phyloP scores from a whole-genome alignment of 2,797 vertebrate species.

The Halcyon chelicuti region DNA sequence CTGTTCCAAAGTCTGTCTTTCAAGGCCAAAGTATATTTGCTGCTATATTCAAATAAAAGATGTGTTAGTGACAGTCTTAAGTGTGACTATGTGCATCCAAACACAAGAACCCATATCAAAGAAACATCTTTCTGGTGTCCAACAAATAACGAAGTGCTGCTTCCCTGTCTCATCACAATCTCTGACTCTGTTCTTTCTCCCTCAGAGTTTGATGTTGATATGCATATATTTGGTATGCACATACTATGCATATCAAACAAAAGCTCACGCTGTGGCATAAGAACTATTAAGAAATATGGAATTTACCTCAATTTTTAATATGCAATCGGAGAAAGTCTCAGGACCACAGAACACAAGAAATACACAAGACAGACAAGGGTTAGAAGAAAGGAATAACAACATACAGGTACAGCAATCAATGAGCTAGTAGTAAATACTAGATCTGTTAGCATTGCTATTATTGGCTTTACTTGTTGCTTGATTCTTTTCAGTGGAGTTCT shows the following conservation, averaged over 20 bases:
- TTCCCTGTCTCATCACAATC: background rate
- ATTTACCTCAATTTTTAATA: background rate
- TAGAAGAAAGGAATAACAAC: background rate
- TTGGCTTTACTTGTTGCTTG: background rate
- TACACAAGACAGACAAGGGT: background rate
- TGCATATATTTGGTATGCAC: background rate
- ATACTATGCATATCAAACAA: background rate
- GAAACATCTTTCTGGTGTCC: background rate
- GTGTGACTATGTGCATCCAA: background rate
- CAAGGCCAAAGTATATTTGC: background rate
- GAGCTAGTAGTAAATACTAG: background rate
- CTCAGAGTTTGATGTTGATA: background rate
- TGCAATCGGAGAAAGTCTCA: background rate
- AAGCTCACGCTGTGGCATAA: background rate
- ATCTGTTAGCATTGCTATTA: background rate
- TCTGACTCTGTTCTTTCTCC: background rate
- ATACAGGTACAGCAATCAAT: fast-evolving
- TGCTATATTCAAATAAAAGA: background rate
- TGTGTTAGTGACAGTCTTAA: background rate
- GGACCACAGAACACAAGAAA: background rate
- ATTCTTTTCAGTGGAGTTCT: background rate
- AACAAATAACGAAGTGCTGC: background rate
- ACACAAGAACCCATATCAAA: background rate
- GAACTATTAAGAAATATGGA: background rate
- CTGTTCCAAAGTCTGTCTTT: background rate